Evolutionary conservation across 2,888 invertebrate genomes (phyloP).

Genomic region (Celastrina argiolus): DNA sequence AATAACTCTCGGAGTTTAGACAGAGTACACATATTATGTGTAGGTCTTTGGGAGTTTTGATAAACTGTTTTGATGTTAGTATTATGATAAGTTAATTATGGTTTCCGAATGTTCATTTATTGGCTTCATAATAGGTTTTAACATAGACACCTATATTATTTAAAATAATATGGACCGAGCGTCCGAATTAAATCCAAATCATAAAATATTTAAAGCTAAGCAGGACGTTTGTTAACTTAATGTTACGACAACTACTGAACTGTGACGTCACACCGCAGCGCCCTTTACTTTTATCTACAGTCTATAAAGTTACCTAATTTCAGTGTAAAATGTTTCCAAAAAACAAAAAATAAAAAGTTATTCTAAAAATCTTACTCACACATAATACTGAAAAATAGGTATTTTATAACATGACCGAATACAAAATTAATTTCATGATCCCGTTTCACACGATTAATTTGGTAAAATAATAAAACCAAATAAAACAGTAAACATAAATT

Average conservation of each 20-base stretch:
- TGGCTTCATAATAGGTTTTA: constrained; percentile 12
- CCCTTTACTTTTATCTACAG: constrained; percentile 63
- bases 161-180: constrained; percentile 31
- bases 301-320: constrained; percentile 69
- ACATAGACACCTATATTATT: constrained; percentile 33
- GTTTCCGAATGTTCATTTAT: constrained; percentile 17
- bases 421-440: constrained; percentile 43
- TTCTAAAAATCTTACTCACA: constrained; percentile 66
- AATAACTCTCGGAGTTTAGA: neutral
- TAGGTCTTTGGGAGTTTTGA: neutral
- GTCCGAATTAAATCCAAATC: constrained; percentile 40
- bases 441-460: constrained; percentile 51
- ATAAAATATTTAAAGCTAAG: constrained; percentile 71
- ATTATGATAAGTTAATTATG: neutral
- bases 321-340: constrained; percentile 61
- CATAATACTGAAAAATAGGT: constrained; percentile 69
- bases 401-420: constrained; percentile 57
- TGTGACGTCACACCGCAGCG: constrained; percentile 37
- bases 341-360: constrained; percentile 49
- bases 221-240: constrained; percentile 61
- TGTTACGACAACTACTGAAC: constrained; percentile 49
- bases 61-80: neutral
- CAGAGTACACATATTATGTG: too few species aligned
- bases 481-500: constrained; percentile 70
- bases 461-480: constrained; percentile 62